Percentiles rank a stretch among this genome's conserved stretches.
Conservation (phyloP, 2,113 vertebrate species). For the Platanista minor region DNA sequence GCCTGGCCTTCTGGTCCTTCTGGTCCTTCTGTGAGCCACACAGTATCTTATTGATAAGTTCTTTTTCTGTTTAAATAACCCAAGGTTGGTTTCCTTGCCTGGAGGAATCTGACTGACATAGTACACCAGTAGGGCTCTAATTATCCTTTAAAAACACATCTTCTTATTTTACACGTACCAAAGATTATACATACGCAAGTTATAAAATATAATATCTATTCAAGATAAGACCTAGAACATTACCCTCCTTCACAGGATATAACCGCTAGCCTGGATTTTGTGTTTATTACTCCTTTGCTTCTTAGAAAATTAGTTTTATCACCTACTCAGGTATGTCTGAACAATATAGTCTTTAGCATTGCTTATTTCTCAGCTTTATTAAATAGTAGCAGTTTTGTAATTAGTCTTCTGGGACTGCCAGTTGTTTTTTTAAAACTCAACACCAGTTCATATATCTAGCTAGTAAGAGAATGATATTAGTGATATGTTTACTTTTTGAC, state of each 20-base stretch:
- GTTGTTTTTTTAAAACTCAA: background rate
- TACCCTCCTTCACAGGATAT: background rate
- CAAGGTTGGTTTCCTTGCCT: background rate
- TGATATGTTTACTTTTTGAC: background rate
- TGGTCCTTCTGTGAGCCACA: background rate
- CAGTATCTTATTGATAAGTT: background rate
- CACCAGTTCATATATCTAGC: background rate
- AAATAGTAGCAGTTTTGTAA: background rate
- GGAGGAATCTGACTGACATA: background rate
- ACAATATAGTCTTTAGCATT: background rate
- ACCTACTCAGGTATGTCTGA: background rate
- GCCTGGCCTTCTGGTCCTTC: background rate
- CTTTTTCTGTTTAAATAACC: slow-evolving; percentile 13
- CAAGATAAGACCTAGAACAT: background rate
- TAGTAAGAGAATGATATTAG: background rate
- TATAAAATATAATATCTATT: background rate
- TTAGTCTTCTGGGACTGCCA: background rate
- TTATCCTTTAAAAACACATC: background rate
- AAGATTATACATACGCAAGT: background rate
- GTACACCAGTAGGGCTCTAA: background rate
- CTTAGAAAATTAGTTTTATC: background rate
- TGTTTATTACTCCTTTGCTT: background rate
- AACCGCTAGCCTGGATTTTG: background rate
- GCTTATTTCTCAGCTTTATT: background rate
- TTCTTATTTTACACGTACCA: background rate